Evolutionary conservation across 2,113 vertebrate species (phyloP), one percentile per base, ranked within the genome.

Genomic region (Petrocephalus microphthalmus): DNA sequence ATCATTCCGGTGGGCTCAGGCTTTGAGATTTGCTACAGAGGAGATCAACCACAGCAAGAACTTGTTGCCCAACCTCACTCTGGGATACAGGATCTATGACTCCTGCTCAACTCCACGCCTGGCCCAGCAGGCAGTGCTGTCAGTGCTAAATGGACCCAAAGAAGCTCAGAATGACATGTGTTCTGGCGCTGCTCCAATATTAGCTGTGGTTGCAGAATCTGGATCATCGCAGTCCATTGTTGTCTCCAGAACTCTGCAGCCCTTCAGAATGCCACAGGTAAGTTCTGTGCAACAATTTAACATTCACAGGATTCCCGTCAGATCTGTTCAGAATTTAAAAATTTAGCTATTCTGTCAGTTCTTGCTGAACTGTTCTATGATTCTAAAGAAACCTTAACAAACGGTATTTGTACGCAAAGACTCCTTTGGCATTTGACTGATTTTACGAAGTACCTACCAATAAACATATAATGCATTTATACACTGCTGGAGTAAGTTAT

Each of bases 11-110:
- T 92, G 92, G 92, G 93, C 92, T 89, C 93, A 94, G 87, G 92
- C 94, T 0, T 93, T 96, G 95, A 94, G 90, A 86, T 92, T 95
- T 85, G 95, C 95, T 84, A 90, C 95, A 84, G 92, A 95, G 60
- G 92, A 96, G 89, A 94, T 96, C 85, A 96, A 96, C 91, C 91
- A 92, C 49, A 93, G 85, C 88, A 19, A 83, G 13, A 84, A 92
- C 45, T 64, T 96, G 1, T 87, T 96, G 67, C 91, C 92, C 5
- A 94, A 94, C 88, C 89, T 93, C 74, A 95, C 94, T 0, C 90
- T 96, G 71, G 95, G 95, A 0, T 96, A 95, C 88, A 94, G 93
- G 89, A 94, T 96, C 49, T 95, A 94, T 90, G 95, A 96, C 90
- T 96, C 95, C 8, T 93, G 92, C 87, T 91, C 90, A 15, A 91